Evolutionary conservation across 2,888 invertebrate genomes (phyloP).

Genomic region (Ptilodon capucinus): DNA sequence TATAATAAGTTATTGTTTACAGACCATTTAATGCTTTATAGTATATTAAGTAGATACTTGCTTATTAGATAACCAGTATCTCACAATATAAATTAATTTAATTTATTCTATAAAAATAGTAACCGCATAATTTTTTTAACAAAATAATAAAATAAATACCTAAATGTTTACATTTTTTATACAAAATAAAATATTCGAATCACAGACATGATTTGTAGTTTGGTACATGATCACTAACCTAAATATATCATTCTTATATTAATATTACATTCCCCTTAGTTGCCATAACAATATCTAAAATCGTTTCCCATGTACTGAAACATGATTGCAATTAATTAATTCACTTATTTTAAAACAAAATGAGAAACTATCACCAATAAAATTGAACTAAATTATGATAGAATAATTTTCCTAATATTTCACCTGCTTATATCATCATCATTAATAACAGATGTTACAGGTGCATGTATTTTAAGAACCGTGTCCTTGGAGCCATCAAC

Average conservation of each 20-base stretch:
- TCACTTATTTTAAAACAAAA: neutral
- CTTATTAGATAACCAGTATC: neutral
- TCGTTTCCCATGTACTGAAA: neutral
- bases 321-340: neutral
- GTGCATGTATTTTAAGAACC: conserved; percentile 41
- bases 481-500: conserved; percentile 51
- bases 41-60: neutral
- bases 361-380: neutral
- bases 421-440: conserved; percentile 63
- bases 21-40: neutral
- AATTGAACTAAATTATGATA: neutral
- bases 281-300: neutral
- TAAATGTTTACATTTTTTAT: neutral
- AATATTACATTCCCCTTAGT: too few relatives aligned
- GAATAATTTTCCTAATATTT: conserved; percentile 15
- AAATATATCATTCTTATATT: too few relatives aligned
- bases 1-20: too few relatives aligned
- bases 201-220: neutral
- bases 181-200: neutral
- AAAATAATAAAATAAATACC: neutral
- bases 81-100: too few relatives aligned
- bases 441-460: conserved; percentile 49
- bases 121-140: neutral
- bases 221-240: too few relatives aligned
- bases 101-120: neutral